Evolutionary conservation across 1,140 invertebrate genomes (phyloP), one percentile per base, ranked within the genome.

Genomic region (Scaptodrosophila lebanonensis): DNA sequence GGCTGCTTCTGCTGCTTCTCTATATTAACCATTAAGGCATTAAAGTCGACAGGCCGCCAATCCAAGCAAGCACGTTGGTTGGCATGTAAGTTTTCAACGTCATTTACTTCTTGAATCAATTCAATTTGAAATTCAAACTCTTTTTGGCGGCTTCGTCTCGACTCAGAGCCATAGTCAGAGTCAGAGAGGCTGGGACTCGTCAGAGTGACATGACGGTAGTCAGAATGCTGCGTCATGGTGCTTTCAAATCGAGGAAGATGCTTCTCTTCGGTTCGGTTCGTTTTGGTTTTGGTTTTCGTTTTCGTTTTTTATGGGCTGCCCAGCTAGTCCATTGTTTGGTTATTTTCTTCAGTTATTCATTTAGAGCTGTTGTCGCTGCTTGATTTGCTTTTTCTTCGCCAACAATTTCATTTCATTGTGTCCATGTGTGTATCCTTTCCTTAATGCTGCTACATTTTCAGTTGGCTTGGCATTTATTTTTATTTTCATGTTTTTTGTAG

Each of bases 61-160:
- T 29, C 29, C 7, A 20, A 22, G 11, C 33, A 57, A 16, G 18
- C 32, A 11, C 25, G 36, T 15, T 35, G 15, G 9, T 5, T 33
- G 53, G 50, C 52, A 27, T 57, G 53, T 59, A 77, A 68, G 76
- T 75, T 82, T 82, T 70, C 66, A 63, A 75, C 69, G 75, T 82
- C 70, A 82, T 83, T 79, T 79, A 66, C 70, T 82, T 70, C 52
- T 45, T n/a, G n/a, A 59, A 71, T 76, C 70, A 63, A 83, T 75
- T 83, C 69, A 82, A 83, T 83, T 83, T 83, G 58, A 67, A 75
- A 83, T 76, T 67, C 56, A 82, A 82, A 82, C 75, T 82, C 75
- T 82, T 82, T 79, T 68, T 47, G 51, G 61, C 48, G 38, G 60
- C 45, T 49, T 42, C 20, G 30, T 22, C 40, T 45, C 38, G 22